These are phyloP conservation scores for Rhinatrema bivittatum DNA, from an alignment of 2,797 vertebrate species.

Conservation along the genomic window DNA sequence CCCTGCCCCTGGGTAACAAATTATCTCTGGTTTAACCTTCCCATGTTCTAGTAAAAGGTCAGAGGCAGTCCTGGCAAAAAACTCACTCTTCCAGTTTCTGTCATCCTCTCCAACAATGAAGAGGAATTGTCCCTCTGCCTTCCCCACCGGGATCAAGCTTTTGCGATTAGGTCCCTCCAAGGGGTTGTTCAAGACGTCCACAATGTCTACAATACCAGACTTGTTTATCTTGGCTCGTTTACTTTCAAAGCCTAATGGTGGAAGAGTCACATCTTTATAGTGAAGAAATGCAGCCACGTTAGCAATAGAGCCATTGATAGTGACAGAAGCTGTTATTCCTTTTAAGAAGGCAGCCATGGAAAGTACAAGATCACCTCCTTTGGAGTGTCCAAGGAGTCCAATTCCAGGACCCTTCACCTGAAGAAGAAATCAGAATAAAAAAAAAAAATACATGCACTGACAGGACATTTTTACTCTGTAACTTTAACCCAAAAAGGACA, in stretches of 20 bases:
- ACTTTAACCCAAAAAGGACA: no score
- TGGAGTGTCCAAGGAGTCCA: constrained; percentile 76
- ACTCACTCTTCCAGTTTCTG: constrained; percentile 68
- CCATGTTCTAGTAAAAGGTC: constrained; percentile 58
- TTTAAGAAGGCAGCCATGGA: constrained; percentile 76
- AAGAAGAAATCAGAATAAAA: constrained; percentile 7
- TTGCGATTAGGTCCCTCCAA: constrained; percentile 43
- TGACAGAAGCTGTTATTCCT: constrained; percentile 64
- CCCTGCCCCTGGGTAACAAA: constrained; percentile 72
- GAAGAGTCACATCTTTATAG: constrained; percentile 61
- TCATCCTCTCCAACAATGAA: constrained; percentile 70
- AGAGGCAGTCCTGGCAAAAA: constrained; percentile 63
- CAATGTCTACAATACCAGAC: constrained; percentile 48
- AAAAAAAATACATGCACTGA: no score
- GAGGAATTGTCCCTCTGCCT: constrained; percentile 56
- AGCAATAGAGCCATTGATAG: constrained; percentile 64
- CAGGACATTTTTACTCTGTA: no score
- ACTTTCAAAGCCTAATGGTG: constrained; percentile 11
- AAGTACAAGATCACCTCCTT: constrained; percentile 72
- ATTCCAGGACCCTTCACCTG: constrained; percentile 74
- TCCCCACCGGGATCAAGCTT: constrained; percentile 70
- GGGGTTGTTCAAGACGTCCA: constrained; percentile 51
- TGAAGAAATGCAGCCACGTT: constrained; percentile 56
- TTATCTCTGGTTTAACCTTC: constrained; percentile 66
- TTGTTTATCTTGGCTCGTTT: constrained; percentile 30